These are phyloP conservation scores for Chrysolina oricalcia DNA, from an alignment of 2,888 invertebrate species.

Conservation along the genomic window DNA sequence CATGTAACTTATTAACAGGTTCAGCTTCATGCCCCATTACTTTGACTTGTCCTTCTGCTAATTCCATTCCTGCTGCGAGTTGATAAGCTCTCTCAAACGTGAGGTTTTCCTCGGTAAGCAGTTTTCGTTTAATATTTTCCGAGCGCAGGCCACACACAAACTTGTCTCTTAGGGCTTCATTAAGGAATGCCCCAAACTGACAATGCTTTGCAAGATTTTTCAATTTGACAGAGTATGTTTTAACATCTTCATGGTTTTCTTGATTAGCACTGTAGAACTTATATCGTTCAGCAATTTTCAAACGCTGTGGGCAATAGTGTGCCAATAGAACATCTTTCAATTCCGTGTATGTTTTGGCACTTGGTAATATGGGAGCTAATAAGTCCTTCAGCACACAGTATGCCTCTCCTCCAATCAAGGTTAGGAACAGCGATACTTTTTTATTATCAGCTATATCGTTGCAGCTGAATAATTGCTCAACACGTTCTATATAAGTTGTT, in stretches of 20 bases:
- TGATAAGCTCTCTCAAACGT: slow-evolving; percentile 34
- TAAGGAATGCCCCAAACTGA: too few relatives aligned
- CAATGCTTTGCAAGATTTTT: slow-evolving; percentile 50
- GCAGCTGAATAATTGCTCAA: slow-evolving; percentile 54
- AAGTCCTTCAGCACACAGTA: slow-evolving; percentile 52
- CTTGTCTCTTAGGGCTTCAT: slow-evolving; percentile 51
- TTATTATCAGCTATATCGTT: slow-evolving; percentile 52
- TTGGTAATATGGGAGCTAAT: slow-evolving; percentile 47
- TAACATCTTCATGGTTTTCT: slow-evolving; percentile 46
- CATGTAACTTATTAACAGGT: slow-evolving; percentile 24
- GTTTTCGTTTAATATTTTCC: slow-evolving; percentile 34
- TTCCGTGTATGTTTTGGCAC: slow-evolving; percentile 47
- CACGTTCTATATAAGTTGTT: slow-evolving; percentile 53
- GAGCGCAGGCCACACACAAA: too few relatives aligned
- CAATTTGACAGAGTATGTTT: slow-evolving; percentile 50
- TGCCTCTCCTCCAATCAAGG: slow-evolving; percentile 54
- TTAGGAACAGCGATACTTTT: slow-evolving; percentile 56
- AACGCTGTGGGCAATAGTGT: slow-evolving; percentile 52
- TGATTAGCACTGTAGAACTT: slow-evolving; percentile 57
- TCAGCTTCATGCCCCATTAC: slow-evolving; percentile 27
- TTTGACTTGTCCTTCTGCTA: slow-evolving; percentile 42
- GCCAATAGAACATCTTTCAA: slow-evolving; percentile 46
- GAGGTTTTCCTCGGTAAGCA: slow-evolving; percentile 45
- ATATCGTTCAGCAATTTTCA: slow-evolving; percentile 57
- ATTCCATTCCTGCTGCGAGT: slow-evolving; percentile 36